phyloP scores from a whole-genome alignment of 2,797 vertebrate species.

The Intellagama lesueurii region DNA sequence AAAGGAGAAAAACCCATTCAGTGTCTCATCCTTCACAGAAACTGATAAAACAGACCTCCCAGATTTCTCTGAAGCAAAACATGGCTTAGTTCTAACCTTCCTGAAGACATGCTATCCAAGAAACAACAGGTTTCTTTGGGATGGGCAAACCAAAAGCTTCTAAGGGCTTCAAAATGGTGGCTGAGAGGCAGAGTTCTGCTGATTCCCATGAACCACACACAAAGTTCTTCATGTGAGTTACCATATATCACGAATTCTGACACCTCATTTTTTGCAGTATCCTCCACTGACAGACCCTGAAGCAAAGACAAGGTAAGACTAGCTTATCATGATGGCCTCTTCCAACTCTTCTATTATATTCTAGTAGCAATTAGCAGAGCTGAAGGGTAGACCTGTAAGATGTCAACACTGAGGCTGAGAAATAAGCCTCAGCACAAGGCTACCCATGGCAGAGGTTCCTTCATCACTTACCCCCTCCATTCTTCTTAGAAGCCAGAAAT shows the following conservation, averaged over 20 bases:
- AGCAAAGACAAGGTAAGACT: neutral
- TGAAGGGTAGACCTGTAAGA: no score
- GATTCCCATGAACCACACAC: neutral
- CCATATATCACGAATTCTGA: neutral
- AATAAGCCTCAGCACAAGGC: no score
- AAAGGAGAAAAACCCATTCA: neutral
- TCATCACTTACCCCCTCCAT: no score
- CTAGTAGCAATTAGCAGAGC: no score
- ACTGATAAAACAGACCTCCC: neutral
- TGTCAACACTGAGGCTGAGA: no score
- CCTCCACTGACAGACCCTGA: neutral
- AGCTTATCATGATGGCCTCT: neutral
- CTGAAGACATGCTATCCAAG: neutral
- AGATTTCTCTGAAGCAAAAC: neutral
- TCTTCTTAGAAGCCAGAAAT: no score
- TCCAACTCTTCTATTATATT: neutral
- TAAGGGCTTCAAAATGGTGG: no score
- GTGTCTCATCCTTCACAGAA: neutral
- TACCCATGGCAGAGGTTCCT: no score
- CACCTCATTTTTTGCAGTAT: neutral
- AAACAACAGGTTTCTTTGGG: neutral
- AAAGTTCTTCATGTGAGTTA: neutral
- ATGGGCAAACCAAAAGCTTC: no score
- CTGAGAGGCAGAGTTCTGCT: neutral
- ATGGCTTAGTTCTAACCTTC: neutral